Evolutionary conservation across 2,113 vertebrate genomes (phyloP).

Genomic region (Scartelaos histophorus): DNA sequence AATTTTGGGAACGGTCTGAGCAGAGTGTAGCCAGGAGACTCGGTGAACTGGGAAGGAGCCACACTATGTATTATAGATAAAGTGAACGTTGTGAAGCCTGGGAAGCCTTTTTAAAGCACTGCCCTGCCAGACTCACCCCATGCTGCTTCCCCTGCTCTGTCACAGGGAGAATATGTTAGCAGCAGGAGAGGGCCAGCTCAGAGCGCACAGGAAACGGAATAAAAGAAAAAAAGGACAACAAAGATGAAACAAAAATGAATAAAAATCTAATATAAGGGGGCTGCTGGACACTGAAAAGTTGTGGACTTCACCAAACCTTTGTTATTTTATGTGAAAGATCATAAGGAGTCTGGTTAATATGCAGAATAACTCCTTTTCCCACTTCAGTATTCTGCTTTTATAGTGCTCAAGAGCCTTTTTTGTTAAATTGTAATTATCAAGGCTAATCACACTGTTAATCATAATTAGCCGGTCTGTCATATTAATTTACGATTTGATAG

Average conservation of each 20-base stretch:
- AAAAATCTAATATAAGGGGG: background rate
- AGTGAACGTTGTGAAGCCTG: conserved; percentile 41
- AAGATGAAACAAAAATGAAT: background rate
- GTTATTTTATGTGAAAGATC: background rate
- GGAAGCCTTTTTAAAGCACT: conserved; percentile 34
- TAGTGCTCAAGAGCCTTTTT: background rate
- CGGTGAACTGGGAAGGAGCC: conserved; percentile 41
- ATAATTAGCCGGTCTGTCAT: conserved; percentile 12
- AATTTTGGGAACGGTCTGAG: conserved; percentile 24
- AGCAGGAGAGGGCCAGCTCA: conserved; percentile 18
- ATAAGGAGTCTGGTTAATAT: background rate
- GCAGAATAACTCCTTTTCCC: background rate
- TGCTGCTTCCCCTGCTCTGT: conserved; percentile 32
- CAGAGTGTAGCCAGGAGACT: conserved; percentile 34
- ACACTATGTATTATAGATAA: conserved; percentile 53
- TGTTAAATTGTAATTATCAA: background rate
- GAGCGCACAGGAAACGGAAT: conserved; percentile 1
- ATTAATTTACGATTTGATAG: background rate
- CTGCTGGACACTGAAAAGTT: background rate
- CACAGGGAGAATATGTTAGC: conserved; percentile 39
- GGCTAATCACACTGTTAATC: conserved; percentile 17
- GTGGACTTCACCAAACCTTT: background rate
- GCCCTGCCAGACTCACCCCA: conserved; percentile 33
- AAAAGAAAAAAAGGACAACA: background rate
- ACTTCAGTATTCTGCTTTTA: background rate